phyloP scores from a whole-genome alignment of 1,140 invertebrate species.

The Helicoverpa armigera region DNA sequence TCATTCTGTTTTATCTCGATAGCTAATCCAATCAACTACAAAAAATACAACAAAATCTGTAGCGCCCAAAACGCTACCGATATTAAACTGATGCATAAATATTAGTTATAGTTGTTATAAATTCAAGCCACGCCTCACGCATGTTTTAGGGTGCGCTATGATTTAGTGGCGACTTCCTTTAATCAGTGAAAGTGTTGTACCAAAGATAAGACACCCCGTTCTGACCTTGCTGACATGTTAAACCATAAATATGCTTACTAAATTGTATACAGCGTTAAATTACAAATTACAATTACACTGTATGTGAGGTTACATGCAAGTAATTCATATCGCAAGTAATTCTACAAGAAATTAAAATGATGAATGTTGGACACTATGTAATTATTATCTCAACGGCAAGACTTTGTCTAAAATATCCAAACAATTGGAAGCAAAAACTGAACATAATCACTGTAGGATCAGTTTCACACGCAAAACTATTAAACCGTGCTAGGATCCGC shows the following conservation, averaged over 20 bases:
- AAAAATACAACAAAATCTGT: slow-evolving; percentile 7
- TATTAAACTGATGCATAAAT: slow-evolving; percentile 11
- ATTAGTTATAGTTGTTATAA: slow-evolving; percentile 44
- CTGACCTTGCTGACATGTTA: slow-evolving; percentile 11
- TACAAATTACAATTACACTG: not conserved
- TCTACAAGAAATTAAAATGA: not conserved
- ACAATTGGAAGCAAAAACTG: too few relatives aligned
- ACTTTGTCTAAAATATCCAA: too few relatives aligned
- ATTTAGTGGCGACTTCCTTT: slow-evolving; percentile 71
- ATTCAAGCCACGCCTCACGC: slow-evolving; percentile 57
- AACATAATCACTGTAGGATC: not conserved
- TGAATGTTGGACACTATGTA: not conserved
- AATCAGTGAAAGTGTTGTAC: slow-evolving; percentile 70
- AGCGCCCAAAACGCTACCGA: not conserved
- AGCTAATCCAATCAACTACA: not conserved
- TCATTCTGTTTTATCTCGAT: not conserved
- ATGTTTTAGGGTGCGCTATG: slow-evolving; percentile 70
- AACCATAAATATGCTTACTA: slow-evolving; percentile 13
- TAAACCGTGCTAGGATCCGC: not conserved
- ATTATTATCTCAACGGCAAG: too few relatives aligned
- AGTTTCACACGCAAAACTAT: slow-evolving; percentile 18
- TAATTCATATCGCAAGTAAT: too few relatives aligned
- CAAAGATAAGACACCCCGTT: slow-evolving; percentile 49
- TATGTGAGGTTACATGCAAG: too few relatives aligned
- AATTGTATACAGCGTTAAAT: slow-evolving; percentile 41